Conservation (phyloP, 2,797 vertebrate species). For the Trichosurus vulpecula region DNA sequence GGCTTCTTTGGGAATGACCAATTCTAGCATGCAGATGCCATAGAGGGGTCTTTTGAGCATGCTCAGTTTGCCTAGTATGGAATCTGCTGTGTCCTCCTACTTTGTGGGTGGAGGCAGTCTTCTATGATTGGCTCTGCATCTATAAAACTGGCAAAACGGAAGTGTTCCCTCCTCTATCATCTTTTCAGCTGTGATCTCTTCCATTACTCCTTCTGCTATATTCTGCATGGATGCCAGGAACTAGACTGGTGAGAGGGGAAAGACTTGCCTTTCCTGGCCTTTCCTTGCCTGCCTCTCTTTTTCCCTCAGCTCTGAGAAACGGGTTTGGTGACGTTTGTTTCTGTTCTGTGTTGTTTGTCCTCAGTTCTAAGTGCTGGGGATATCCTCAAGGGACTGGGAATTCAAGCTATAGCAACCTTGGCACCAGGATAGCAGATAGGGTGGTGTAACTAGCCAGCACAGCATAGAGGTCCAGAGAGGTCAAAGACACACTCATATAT, state of each 20-base stretch:
- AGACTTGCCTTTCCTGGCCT: not conserved
- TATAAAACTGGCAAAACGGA: not conserved
- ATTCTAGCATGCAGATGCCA: not conserved
- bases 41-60: not conserved
- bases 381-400: not conserved
- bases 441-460: not conserved
- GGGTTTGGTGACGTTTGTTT: not conserved
- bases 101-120: not conserved
- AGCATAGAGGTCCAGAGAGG: not conserved
- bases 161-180: not conserved
- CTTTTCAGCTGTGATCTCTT: not conserved
- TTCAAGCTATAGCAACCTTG: not conserved
- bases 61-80: not conserved
- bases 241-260: not conserved
- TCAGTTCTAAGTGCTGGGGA: not conserved
- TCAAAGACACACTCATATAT: not conserved
- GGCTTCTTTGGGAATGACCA: not conserved
- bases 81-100: not conserved
- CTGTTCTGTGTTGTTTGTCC: not conserved
- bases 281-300: not conserved
- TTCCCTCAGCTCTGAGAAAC: not conserved
- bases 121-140: not conserved
- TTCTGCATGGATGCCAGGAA: not conserved
- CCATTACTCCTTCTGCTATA: not conserved
- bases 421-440: not conserved